Percentiles rank a stretch among this genome's conserved stretches.
Conservation (phyloP, 1,140 invertebrate genomes). For the Coelopa frigida region DNA sequence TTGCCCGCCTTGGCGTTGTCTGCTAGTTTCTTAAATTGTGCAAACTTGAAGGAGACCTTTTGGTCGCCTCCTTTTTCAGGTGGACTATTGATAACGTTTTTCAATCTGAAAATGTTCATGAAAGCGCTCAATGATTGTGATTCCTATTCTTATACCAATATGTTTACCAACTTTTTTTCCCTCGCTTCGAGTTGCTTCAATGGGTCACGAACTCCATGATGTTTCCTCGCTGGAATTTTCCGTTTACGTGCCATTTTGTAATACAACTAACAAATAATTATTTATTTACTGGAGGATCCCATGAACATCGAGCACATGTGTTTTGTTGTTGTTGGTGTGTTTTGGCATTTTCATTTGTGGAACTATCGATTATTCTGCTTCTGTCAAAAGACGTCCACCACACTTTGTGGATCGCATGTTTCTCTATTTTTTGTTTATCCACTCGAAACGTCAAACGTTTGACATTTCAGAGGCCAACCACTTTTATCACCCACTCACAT, state of each 20-base stretch:
- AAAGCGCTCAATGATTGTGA: neutral
- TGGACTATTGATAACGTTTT: conserved; percentile 39
- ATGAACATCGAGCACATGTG: neutral
- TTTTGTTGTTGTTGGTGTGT: too few species aligned
- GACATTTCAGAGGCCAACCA: neutral
- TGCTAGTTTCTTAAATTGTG: conserved; percentile 30
- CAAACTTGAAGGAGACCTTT: conserved; percentile 32
- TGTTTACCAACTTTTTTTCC: conserved; percentile 28
- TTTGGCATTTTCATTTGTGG: too few species aligned
- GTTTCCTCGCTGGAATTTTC: conserved; percentile 42
- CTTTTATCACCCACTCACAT: conserved; percentile 2
- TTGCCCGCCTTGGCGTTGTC: conserved; percentile 34
- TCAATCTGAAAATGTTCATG: conserved; percentile 20
- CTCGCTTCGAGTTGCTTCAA: conserved; percentile 32
- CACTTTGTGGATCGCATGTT: too few species aligned
- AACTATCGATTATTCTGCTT: too few species aligned
- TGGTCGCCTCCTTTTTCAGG: conserved; percentile 32
- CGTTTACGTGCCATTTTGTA: conserved; percentile 32
- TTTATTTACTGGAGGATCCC: neutral
- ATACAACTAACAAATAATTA: neutral
- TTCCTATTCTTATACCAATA: neutral
- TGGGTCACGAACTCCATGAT: conserved; percentile 41
- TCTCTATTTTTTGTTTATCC: too few species aligned
- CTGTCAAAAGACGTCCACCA: too few species aligned
- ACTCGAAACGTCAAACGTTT: neutral